Evolutionary conservation across 2,888 invertebrate species (phyloP), one percentile per base, ranked within the genome.

Genomic region (Catocala sponsa): DNA sequence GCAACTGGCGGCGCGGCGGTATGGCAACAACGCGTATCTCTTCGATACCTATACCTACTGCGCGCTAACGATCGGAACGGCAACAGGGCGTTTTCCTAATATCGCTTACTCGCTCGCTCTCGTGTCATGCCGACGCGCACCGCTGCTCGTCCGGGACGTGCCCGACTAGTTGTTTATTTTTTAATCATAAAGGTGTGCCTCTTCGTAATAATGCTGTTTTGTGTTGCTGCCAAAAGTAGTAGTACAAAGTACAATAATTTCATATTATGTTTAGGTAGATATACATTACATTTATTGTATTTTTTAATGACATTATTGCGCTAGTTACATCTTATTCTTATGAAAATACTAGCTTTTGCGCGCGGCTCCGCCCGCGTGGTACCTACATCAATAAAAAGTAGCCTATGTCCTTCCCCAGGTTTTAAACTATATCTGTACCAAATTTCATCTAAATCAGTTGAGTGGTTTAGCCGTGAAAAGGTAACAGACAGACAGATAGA

Each of bases 1-100:
- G 76, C 68, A 58, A 60, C 50, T 60, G 60, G 54, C 61, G 59
- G 52, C 72, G 44, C 49, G 41, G 5, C 59, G 63, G 71, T 63
- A 63, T 50, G 70, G 74, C 72, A 73, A 75, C 76, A 59, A 53
- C 68, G 72, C 74, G 67, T 75, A 73, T 73, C 70, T 74, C 66
- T 71, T 55, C 42, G 15, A 59, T 63, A 55, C 59, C 55, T 65
- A 59, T 63, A 55, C 59, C 55, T 65, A 69, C 66, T 60, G 74
- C 69, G 82, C 80, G 78, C 82, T 76, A 35, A 77, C 75, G 78
- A 70, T 72, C 87, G 70, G 77, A 87, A 80, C 75, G 89, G 90
- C 90, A 90, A 89, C 90, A 74, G 60, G 86, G 87, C 89, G 33
- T 85, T 87, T 84, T 74, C 84, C 80, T 83, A 80, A 80, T 76